Base-by-base conservation (phyloP, 2,113 vertebrate genomes). In the Amia ocellicauda region DNA sequence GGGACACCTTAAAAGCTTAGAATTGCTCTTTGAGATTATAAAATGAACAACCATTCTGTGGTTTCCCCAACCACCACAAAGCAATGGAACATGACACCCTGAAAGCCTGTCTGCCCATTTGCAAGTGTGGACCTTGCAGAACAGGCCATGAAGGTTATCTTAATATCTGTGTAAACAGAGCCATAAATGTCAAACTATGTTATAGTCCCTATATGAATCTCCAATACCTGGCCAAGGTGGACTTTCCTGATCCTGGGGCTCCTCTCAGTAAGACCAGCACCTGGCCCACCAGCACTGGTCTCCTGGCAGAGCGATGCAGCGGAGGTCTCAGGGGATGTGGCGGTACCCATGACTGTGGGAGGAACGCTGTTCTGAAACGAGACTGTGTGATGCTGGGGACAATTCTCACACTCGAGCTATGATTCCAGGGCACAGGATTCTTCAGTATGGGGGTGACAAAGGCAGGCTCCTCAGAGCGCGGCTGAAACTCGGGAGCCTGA, bases 161-260 rank as follows among this genome's bases (percentile, higher is more conserved):
- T n/a, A n/a, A n/a, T n/a, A n/a, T n/a, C n/a, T n/a, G n/a, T n/a
- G n/a, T n/a, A n/a, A n/a, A n/a, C n/a, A n/a, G n/a, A n/a, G n/a
- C n/a, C n/a, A n/a, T n/a, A n/a, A n/a, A n/a, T n/a, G n/a, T n/a
- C n/a, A n/a, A n/a, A n/a, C n/a, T n/a, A n/a, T n/a, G n/a, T n/a
- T n/a, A n/a, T n/a, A n/a, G n/a, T n/a, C n/a, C n/a, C n/a, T n/a
- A n/a, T n/a, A n/a, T n/a, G n/a, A n/a, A n/a, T n/a, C n/a, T n/a
- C 10, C 51, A 54, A 22, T 91, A 98, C 97, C 91, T 93, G 80
- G 93, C 95, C 80, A 97, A 74, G 63, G 93, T 93, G 14, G 94
- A 91, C 87, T 99, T 99, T 71, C 97, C 97, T 69, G 94, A 96
- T 81, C 97, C 97, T 0, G 97, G 95, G 72, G 94, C 91, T 3